These are phyloP conservation scores for Bhutanitis thaidina DNA, from an alignment of 2,888 invertebrate species.

Conservation along the genomic window DNA sequence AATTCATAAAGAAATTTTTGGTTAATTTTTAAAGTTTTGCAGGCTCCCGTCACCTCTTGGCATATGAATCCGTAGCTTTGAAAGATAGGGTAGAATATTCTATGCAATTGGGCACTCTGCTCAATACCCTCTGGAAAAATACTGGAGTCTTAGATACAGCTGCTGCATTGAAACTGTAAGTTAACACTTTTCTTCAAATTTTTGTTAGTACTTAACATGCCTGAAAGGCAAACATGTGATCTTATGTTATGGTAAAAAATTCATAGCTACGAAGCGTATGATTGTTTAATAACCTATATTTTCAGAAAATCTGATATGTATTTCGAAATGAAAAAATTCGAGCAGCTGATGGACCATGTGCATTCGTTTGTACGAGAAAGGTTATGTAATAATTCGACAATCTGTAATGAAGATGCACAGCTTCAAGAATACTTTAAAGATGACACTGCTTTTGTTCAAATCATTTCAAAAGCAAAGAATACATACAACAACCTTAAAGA, in stretches of 20 bases:
- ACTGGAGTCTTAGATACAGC: constrained; percentile 69
- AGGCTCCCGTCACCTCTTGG: constrained; percentile 48
- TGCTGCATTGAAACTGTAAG: constrained; percentile 67
- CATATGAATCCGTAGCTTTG: constrained; percentile 68
- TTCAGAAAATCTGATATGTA: constrained; percentile 50
- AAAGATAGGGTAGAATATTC: constrained; percentile 71
- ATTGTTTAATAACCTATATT: constrained; percentile 23
- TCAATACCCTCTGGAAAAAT: constrained; percentile 82
- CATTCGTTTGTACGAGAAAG: constrained; percentile 32
- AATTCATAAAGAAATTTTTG: no score
- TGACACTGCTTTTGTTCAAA: constrained; percentile 31
- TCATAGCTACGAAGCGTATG: no score
- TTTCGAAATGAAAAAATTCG: constrained; percentile 57
- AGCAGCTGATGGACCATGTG: constrained; percentile 44
- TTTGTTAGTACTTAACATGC: no score
- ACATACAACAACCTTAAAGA: constrained; percentile 36
- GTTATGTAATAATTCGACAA: constrained; percentile 5
- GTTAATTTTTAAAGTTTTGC: constrained; percentile 20
- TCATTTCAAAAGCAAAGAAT: constrained; percentile 36
- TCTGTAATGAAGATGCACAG: constrained; percentile 10
- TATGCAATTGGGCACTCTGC: constrained; percentile 67
- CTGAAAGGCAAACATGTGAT: no score
- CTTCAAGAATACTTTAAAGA: constrained; percentile 37
- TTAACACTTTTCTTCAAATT: no score
- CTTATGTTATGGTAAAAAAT: no score